Evolutionary conservation across 2,113 vertebrate species (phyloP).

Genomic region (Lates calcarifer): DNA sequence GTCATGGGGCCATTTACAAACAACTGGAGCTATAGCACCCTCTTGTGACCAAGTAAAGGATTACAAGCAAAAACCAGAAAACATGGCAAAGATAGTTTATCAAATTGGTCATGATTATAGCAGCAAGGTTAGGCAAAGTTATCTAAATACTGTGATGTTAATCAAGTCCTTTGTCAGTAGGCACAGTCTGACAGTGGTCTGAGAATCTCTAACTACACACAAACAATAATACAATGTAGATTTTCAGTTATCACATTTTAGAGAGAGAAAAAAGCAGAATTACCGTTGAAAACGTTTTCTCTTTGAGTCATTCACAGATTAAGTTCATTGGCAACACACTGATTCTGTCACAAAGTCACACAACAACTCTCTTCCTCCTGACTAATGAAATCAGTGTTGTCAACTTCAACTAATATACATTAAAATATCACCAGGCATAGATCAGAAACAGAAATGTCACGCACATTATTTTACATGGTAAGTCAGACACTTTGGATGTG

Average conservation of each 20-base stretch:
- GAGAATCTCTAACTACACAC: not conserved
- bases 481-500: not conserved
- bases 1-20: not conserved
- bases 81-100: not conserved
- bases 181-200: not conserved
- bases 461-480: not conserved
- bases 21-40: constrained; percentile 32
- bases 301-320: not conserved
- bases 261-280: not conserved
- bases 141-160: not conserved
- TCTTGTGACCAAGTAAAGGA: constrained; percentile 46
- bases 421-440: not conserved
- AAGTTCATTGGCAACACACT: not conserved
- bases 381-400: constrained; percentile 1
- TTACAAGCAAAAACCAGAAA: not conserved
- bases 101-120: not conserved
- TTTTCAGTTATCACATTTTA: not conserved
- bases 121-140: not conserved
- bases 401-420: not conserved
- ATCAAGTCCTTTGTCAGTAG: not conserved
- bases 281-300: not conserved
- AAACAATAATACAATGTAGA: not conserved
- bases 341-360: not conserved
- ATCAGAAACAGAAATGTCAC: not conserved
- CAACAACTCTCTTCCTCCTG: not conserved